Evolutionary conservation across 2,113 vertebrate genomes (phyloP).

Genomic region (Hypocryptadius cinnamomeus): DNA sequence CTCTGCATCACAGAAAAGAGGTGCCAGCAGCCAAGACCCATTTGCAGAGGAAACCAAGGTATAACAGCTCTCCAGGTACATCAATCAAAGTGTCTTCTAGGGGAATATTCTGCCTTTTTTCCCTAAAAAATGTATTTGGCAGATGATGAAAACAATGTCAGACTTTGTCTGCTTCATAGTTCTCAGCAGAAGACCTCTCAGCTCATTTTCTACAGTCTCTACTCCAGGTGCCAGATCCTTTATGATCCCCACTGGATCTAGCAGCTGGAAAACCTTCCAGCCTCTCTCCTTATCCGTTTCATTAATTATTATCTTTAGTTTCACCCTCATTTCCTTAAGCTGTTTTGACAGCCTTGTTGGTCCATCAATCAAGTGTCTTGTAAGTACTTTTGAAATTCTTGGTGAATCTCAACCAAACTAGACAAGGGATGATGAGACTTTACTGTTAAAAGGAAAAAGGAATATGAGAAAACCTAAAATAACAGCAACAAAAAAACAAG

Average conservation of each 20-base stretch:
- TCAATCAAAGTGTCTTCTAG: not conserved
- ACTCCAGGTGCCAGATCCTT: not conserved
- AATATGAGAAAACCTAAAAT: not conserved
- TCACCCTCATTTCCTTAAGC: constrained; percentile 12
- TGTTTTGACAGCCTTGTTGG: constrained; percentile 33
- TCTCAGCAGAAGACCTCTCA: not conserved
- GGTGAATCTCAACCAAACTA: not conserved
- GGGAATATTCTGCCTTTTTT: not conserved
- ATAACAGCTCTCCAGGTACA: not conserved
- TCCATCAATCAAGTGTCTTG: constrained; percentile 4
- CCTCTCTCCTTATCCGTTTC: not conserved
- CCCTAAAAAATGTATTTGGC: not conserved
- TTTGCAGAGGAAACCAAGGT: not conserved
- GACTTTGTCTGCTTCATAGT: not conserved
- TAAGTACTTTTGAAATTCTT: constrained; percentile 8
- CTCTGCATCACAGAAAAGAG: not conserved
- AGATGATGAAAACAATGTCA: not conserved
- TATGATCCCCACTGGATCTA: not conserved
- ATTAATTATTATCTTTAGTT: constrained; percentile 19
- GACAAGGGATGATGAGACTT: not conserved
- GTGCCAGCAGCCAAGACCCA: not conserved
- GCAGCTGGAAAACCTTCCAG: not conserved
- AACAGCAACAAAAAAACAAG: not conserved
- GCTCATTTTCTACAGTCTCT: not conserved
- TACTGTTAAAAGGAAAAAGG: not conserved